Evolutionary conservation across 1,140 invertebrate genomes (phyloP).

Genomic region (Drosophila navojoa): DNA sequence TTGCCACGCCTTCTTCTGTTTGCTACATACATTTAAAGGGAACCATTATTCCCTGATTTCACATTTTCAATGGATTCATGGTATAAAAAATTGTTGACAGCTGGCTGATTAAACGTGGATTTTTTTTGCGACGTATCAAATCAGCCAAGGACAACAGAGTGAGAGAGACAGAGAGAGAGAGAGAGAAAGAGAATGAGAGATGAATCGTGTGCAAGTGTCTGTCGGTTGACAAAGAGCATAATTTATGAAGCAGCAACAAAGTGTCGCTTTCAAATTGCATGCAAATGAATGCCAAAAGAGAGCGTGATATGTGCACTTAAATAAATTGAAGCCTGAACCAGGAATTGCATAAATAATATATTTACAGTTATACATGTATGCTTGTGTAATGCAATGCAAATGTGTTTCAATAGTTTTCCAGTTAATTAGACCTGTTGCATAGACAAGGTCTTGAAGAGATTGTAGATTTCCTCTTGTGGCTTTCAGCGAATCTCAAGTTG

Average conservation of each 20-base stretch:
- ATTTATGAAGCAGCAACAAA: constrained; percentile 57
- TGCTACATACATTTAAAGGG: no score
- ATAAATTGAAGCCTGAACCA: background rate
- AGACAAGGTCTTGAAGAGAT: no score
- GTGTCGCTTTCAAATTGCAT: constrained; percentile 58
- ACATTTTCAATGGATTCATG: no score
- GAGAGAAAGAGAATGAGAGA: background rate
- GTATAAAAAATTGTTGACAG: constrained; percentile 40
- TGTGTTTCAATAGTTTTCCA: background rate
- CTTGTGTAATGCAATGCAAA: no score
- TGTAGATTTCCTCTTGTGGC: background rate
- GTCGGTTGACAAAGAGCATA: constrained; percentile 51
- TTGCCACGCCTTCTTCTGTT: no score
- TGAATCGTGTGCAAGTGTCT: background rate
- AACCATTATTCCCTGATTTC: no score
- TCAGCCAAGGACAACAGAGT: constrained; percentile 7
- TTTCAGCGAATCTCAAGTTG: background rate
- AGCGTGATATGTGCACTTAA: constrained; percentile 19
- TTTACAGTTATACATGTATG: no score
- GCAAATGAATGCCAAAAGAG: constrained; percentile 43
- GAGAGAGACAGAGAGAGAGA: background rate
- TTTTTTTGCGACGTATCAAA: constrained; percentile 46
- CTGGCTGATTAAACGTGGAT: constrained; percentile 67
- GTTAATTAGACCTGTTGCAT: no score
- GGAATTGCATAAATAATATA: no score